Percentiles rank a stretch among this genome's conserved stretches.
These are phyloP conservation scores for Hystrix brachyura DNA, from an alignment of 2,113 vertebrate species.

Conservation along the genomic window DNA sequence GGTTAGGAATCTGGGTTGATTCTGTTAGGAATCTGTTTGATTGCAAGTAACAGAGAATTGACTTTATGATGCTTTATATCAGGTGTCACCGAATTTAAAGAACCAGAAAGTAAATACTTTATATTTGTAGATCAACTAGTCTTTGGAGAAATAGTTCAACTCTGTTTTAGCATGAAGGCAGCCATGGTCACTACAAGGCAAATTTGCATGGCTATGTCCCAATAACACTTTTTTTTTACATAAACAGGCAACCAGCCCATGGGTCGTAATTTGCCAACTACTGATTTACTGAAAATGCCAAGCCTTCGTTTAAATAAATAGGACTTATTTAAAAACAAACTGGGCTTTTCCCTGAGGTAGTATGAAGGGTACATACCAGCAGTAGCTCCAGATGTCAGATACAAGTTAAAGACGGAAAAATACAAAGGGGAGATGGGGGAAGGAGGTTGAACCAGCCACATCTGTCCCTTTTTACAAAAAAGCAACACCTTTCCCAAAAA, in stretches of 20 bases:
- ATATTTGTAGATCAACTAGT: neutral
- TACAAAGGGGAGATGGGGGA: neutral
- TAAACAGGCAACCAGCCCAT: neutral
- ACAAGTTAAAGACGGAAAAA: slow-evolving; percentile 18
- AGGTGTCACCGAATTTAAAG: neutral
- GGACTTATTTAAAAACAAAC: slow-evolving; percentile 11
- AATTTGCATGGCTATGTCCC: neutral
- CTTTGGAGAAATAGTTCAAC: neutral
- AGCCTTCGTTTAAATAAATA: neutral
- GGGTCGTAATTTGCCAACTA: neutral
- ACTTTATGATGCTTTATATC: neutral
- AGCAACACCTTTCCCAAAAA: neutral
- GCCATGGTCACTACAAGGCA: neutral
- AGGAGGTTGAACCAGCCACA: neutral
- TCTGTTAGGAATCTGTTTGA: slow-evolving; percentile 29
- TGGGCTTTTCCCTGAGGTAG: neutral
- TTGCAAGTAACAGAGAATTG: slow-evolving; percentile 34
- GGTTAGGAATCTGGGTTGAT: neutral
- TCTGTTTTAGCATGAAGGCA: neutral
- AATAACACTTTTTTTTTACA: neutral
- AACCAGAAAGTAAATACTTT: neutral
- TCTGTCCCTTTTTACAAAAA: neutral
- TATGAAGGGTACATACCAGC: neutral
- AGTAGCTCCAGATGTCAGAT: neutral
- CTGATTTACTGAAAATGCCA: slow-evolving; percentile 49